Conservation (phyloP, 1,140 invertebrate species). For the Zaprionus capensis region DNA sequence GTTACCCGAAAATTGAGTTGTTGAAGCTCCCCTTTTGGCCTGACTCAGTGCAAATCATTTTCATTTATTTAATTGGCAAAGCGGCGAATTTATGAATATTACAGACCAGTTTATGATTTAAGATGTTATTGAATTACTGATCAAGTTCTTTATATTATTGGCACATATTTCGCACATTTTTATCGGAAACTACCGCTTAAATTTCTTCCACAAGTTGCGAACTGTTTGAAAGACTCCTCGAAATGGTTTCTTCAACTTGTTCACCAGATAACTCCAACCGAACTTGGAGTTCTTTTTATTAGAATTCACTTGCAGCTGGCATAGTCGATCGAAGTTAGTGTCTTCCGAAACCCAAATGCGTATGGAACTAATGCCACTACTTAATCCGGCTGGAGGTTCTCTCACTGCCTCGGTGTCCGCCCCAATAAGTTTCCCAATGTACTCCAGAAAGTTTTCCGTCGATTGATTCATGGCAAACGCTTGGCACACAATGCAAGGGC, state of each 20-base stretch:
- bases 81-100: conserved; percentile 55
- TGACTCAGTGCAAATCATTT: conserved; percentile 68
- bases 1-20: conserved; percentile 52
- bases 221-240: not conserved
- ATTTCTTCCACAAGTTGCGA: not conserved
- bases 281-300: not conserved
- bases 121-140: not conserved
- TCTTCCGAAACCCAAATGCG: conserved; percentile 43
- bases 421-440: conserved; percentile 49
- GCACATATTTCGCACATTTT: not conserved
- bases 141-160: not conserved
- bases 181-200: not conserved
- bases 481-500: conserved; percentile 28
- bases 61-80: conserved; percentile 76
- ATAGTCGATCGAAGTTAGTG: not conserved
- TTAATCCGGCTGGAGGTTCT: not conserved
- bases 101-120: conserved; percentile 3
- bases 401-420: conserved; percentile 13
- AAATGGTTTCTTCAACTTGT: conserved; percentile 14
- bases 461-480: conserved; percentile 58
- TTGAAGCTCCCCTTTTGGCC: conserved; percentile 39
- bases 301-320: not conserved
- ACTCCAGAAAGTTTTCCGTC: conserved; percentile 49
- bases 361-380: conserved; percentile 35
- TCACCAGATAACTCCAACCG: conserved; percentile 11